Base-by-base conservation (phyloP, 2,113 vertebrate genomes). In the Polyodon spathula region DNA sequence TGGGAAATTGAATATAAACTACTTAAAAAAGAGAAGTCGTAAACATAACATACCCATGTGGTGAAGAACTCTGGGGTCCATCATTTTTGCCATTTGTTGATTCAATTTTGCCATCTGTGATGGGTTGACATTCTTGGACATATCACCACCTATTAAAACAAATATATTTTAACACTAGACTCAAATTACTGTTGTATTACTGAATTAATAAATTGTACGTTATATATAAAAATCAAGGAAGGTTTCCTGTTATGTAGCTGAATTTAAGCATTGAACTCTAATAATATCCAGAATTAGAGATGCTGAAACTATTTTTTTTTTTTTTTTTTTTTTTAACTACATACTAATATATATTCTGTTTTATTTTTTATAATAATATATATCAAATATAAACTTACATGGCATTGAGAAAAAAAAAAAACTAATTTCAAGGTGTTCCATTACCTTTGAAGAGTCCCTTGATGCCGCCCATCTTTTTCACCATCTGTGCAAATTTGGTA, bases 21-120 rank as follows among this genome's bases (percentile, higher is more conserved):
- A 12, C 38, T 38, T 9, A 48, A 41, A 48, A 9, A 60, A 38
- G 43, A 15, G 4, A 44, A 51, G 37, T 46, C 38, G 16, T 40
- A 4, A 2, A 3, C 4, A 38, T n/a, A 53, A 76, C 73, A 74
- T 87, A 97, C 96, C 96, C 96, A 99, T 99, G 70, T 99, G 96
- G 78, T 99, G 96, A 70, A 99, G 90, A 76, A 99, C 96, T 81
- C 95, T 81, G 11, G 96, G 95, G 78, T 98, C 95, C 96, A 99
- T 99, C 96, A 99, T 99, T 74, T 98, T 98, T 61, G 96, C 96
- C 96, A 99, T 99, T 79, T 99, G 96, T 73, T 99, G 96, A 78
- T 99, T 99, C 63, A 99, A 77, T 84, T 99, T 99, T 64, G 96
- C 96, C 89, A 99, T 73, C 75, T 99, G 96, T 64, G 95, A 97